phyloP scores from a whole-genome alignment of 2,113 vertebrate genomes.

The Mus spicilegus region DNA sequence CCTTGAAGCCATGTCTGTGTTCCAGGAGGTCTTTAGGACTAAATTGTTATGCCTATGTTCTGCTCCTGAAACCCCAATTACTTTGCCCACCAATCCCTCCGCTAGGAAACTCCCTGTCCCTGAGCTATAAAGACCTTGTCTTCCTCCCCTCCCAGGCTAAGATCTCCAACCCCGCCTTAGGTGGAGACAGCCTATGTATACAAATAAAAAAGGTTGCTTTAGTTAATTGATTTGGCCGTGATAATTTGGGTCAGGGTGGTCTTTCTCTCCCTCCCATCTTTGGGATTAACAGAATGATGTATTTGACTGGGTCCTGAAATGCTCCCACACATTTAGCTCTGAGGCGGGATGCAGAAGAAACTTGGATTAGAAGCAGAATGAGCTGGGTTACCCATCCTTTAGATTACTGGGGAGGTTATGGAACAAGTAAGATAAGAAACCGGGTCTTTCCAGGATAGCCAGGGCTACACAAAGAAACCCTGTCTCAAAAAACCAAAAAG shows the following conservation, averaged over 20 bases:
- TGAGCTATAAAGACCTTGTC: background rate
- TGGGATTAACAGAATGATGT: background rate
- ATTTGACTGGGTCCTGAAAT: background rate
- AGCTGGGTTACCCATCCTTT: background rate
- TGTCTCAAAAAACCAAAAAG: background rate
- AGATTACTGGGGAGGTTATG: background rate
- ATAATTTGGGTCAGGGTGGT: background rate
- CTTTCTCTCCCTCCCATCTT: background rate
- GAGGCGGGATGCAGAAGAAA: background rate
- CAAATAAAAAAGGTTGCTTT: background rate
- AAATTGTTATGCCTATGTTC: background rate
- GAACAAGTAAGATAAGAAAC: background rate
- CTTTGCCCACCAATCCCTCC: background rate
- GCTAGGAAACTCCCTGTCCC: background rate
- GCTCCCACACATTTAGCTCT: background rate
- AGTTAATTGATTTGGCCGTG: background rate
- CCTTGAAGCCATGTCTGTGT: background rate
- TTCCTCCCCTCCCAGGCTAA: background rate
- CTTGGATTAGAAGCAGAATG: background rate
- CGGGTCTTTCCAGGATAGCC: background rate
- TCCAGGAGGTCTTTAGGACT: background rate
- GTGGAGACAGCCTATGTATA: background rate
- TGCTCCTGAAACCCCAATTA: background rate
- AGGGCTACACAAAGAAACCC: background rate
- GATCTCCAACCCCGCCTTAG: background rate